Base-by-base conservation (phyloP, 2,797 vertebrate species). In the Babyrousa celebensis region DNA sequence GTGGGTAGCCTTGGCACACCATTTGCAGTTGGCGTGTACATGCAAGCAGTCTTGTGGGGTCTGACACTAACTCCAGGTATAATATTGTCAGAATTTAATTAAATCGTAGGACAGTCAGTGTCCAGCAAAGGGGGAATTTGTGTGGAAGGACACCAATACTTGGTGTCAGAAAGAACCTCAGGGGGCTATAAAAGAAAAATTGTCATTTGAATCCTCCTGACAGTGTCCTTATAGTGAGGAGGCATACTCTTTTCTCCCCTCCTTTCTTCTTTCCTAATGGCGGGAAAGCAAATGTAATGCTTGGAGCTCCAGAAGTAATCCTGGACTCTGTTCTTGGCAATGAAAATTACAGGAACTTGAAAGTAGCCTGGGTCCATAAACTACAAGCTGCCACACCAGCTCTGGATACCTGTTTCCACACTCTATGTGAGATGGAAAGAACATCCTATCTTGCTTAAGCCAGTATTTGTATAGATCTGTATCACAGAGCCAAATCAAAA, bases 401-500 rank as follows among this genome's bases (percentile, higher is more conserved):
- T 63, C 75, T 58, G 3, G 3, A 79, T 65, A 6, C 12, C 29
- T 52, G 17, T 67, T 60, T 32, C 43, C 54, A 70, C 4, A 67
- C 3, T 56, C 10, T 23, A 63, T 23, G 12, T 48, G 68, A 82
- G 32, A 77, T 60, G 63, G 8, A 82, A 95, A 89, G 23, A 36
- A 48, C 23, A 6, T 63, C 65, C 21, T 40, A 17, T 74, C 36
- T 56, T 71, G 3, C 17, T 48, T 87, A 83, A 83, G 12, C 29
- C 27, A 63, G 16, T 32, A 6, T 36, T 82, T 56, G 32, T 67
- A 25, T 29, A 74, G n/a, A 48, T 54, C 43, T 85, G 5, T 48
- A n/a, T 56, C 48, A 75, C 12, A 43, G 14, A 70, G 60, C n/a
- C 60, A 85, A 82, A 86, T 68, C 52, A 68, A 83, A 94, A 91